These are phyloP conservation scores for Smittia sp. DNA, from an alignment of 2,888 invertebrate genomes.

Conservation along the genomic window DNA sequence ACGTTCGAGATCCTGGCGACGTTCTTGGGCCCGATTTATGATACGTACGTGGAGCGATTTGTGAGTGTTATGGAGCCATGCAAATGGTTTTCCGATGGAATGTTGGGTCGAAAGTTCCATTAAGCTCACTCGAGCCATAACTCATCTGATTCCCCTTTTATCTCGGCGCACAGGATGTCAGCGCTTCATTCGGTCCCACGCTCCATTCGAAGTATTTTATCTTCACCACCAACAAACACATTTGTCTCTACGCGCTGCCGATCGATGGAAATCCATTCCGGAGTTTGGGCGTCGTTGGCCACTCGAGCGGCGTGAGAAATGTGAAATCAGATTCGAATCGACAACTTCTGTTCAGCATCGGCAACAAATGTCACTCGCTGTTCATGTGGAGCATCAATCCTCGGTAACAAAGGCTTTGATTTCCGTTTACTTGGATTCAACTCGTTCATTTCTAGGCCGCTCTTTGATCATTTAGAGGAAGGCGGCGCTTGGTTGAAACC, in stretches of 20 bases:
- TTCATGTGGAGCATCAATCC: constrained; percentile 60
- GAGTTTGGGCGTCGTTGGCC: constrained; percentile 62
- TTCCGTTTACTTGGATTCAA: not conserved
- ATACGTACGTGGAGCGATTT: constrained; percentile 55
- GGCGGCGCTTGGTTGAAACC: constrained; percentile 64
- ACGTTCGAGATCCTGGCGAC: constrained; percentile 67
- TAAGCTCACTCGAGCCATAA: too few species aligned
- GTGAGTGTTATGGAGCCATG: constrained; percentile 24
- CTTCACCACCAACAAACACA: constrained; percentile 62
- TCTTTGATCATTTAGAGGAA: constrained; percentile 55
- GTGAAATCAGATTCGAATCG: constrained; percentile 16
- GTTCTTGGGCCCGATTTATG: constrained; percentile 66
- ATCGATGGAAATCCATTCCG: constrained; percentile 74
- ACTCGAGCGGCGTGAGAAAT: constrained; percentile 60
- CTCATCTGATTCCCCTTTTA: not conserved
- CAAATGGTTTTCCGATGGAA: too few species aligned
- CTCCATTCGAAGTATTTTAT: constrained; percentile 56
- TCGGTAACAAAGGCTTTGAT: constrained; percentile 50
- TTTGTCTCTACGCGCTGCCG: constrained; percentile 68
- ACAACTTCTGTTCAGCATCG: constrained; percentile 20
- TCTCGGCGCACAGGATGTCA: not conserved
- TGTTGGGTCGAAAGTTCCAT: too few species aligned
- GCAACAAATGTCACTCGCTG: constrained; percentile 21
- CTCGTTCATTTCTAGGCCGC: constrained; percentile 51
- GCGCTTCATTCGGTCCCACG: constrained; percentile 19